phyloP scores from a whole-genome alignment of 1,140 invertebrate genomes.

The Paracyclopina nana region DNA sequence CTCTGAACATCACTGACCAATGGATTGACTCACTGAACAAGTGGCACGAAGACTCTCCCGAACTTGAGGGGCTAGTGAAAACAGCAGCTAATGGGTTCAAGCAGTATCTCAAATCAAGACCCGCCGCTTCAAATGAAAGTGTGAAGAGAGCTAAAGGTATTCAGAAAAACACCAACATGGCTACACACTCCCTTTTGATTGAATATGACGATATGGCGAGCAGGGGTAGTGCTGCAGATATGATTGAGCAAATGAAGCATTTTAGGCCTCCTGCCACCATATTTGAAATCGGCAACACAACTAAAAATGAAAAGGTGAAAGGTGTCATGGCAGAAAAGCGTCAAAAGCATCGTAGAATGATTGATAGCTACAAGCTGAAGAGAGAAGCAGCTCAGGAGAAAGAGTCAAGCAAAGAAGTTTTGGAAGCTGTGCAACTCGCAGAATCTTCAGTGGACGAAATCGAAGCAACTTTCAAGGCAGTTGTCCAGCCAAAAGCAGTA shows the following conservation, averaged over 20 bases:
- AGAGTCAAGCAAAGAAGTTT: constrained; percentile 11
- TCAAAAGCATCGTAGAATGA: constrained; percentile 23
- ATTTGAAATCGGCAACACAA: constrained; percentile 68
- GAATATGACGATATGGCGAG: background rate
- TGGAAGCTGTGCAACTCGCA: constrained; percentile 13
- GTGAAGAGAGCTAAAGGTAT: constrained; percentile 55
- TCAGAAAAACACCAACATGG: constrained; percentile 21
- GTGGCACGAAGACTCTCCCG: constrained; percentile 45
- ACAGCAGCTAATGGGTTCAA: constrained; percentile 71
- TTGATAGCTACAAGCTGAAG: constrained; percentile 13
- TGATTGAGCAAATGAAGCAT: constrained; percentile 17
- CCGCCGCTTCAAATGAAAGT: constrained; percentile 65
- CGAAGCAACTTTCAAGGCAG: constrained; percentile 20
- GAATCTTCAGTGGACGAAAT: constrained; percentile 20
- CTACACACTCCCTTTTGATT: constrained; percentile 3
- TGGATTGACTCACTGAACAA: constrained; percentile 52
- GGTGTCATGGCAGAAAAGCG: constrained; percentile 34
- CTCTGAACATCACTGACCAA: constrained; percentile 58
- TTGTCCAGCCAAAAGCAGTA: constrained; percentile 17
- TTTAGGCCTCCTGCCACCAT: constrained; percentile 45
- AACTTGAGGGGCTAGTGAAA: constrained; percentile 51
- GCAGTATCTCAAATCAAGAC: constrained; percentile 67
- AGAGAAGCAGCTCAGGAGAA: background rate
- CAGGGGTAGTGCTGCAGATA: background rate
- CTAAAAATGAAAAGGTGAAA: constrained; percentile 37